Percentiles rank a stretch among this genome's conserved stretches.
phyloP scores from a whole-genome alignment of 2,113 vertebrate genomes.

The Boleophthalmus pectinirostris region DNA sequence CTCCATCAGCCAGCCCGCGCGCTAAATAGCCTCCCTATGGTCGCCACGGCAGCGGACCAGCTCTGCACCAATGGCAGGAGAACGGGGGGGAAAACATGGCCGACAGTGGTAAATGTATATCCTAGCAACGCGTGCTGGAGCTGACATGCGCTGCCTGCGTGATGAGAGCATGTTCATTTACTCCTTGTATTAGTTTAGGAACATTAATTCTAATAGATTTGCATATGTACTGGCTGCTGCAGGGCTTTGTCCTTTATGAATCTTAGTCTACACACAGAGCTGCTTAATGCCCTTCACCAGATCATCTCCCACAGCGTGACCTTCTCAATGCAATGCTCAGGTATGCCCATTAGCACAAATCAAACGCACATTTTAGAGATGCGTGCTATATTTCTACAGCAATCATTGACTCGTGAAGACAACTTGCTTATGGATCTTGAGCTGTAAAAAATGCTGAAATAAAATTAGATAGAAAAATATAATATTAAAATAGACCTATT shows the following conservation, averaged over 20 bases:
- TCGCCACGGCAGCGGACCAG: constrained; percentile 24
- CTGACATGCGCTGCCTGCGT: constrained; percentile 20
- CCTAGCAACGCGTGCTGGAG: constrained; percentile 49
- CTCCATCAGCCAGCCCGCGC: not conserved
- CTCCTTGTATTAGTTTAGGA: constrained; percentile 56
- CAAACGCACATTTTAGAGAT: not conserved
- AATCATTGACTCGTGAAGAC: not conserved
- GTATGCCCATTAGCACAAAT: not conserved
- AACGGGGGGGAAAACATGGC: constrained; percentile 19
- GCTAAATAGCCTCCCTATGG: constrained; percentile 7
- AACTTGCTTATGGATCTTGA: too few species aligned
- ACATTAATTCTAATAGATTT: constrained; percentile 69
- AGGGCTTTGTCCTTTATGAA: constrained; percentile 54
- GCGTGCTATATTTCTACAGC: constrained; percentile 15
- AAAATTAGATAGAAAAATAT: too few species aligned
- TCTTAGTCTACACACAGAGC: constrained; percentile 30
- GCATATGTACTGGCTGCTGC: constrained; percentile 43
- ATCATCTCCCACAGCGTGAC: constrained; percentile 16
- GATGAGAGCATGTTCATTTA: constrained; percentile 45
- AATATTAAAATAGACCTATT: too few species aligned
- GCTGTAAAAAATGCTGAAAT: too few species aligned
- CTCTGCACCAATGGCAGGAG: constrained; percentile 22
- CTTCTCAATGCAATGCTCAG: not conserved
- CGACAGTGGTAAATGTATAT: constrained; percentile 22
- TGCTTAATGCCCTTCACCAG: constrained; percentile 50